These are phyloP conservation scores for Plectrocnemia conspersa DNA, from an alignment of 1,140 invertebrate species.

Conservation along the genomic window DNA sequence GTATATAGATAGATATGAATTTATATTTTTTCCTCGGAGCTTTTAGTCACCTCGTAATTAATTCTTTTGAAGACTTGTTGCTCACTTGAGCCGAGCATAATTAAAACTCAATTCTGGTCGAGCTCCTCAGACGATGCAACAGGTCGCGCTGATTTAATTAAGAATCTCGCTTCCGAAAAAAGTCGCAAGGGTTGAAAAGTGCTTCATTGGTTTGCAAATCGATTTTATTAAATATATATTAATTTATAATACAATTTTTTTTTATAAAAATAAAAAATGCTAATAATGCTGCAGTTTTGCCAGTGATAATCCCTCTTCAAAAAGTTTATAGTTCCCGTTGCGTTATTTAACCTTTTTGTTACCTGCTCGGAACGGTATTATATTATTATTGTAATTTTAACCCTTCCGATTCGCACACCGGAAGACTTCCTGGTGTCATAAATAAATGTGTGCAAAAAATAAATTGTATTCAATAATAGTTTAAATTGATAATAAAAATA, in stretches of 20 bases:
- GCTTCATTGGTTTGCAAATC: too few species aligned
- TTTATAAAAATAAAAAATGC: background rate
- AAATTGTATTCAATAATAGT: too few species aligned
- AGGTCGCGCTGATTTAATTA: slow-evolving; percentile 17
- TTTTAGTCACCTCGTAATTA: slow-evolving; percentile 5
- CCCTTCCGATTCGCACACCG: too few species aligned
- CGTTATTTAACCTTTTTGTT: slow-evolving; percentile 24
- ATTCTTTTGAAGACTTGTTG: slow-evolving; percentile 25
- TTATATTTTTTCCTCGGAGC: slow-evolving; percentile 1
- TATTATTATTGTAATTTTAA: too few species aligned
- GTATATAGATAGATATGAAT: background rate
- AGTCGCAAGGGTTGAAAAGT: too few species aligned
- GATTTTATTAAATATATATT: too few species aligned
- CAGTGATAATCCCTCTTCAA: slow-evolving; percentile 8
- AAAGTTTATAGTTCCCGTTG: slow-evolving; percentile 6
- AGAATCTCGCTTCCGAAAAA: too few species aligned
- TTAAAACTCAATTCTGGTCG: slow-evolving; percentile 21
- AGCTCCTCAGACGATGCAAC: slow-evolving; percentile 11
- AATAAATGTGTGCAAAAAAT: too few species aligned
- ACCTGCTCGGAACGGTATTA: too few species aligned
- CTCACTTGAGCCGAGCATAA: slow-evolving; percentile 17
- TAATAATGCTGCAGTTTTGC: slow-evolving; percentile 1
- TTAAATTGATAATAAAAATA: too few species aligned
- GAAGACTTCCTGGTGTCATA: too few species aligned
- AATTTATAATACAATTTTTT: background rate